Percentiles rank a stretch among this genome's conserved stretches.
Evolutionary conservation across 2,888 invertebrate genomes (phyloP).

Genomic region (Epinotia ramella): DNA sequence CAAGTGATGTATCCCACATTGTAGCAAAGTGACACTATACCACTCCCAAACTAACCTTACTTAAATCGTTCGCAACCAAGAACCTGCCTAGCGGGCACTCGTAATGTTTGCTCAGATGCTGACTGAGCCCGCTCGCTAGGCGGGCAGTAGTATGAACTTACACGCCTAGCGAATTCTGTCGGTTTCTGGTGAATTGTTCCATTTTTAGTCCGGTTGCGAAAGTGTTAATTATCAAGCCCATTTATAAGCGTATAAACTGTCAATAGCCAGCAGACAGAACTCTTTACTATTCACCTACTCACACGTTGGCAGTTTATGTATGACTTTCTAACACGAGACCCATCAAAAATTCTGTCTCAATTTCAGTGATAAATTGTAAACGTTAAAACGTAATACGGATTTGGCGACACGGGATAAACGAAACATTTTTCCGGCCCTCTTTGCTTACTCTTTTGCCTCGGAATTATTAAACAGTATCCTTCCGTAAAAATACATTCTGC

Average conservation of each 20-base stretch:
- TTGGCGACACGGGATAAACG: slow-evolving; percentile 11
- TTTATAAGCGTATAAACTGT: background rate
- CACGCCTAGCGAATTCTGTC: too few species aligned
- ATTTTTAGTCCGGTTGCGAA: too few species aligned
- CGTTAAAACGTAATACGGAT: slow-evolving; percentile 20
- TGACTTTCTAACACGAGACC: background rate
- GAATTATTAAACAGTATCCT: slow-evolving; percentile 20
- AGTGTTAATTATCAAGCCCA: background rate
- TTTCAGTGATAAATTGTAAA: slow-evolving; percentile 19
- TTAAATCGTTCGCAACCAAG: too few species aligned
- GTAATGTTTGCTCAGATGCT: too few species aligned
- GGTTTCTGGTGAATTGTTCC: too few species aligned
- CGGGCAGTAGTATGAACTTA: too few species aligned
- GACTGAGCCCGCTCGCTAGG: too few species aligned
- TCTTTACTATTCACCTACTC: background rate
- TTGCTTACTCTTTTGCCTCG: slow-evolving; percentile 21
- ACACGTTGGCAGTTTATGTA: background rate
- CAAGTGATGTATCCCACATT: too few species aligned
- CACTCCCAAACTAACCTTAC: too few species aligned
- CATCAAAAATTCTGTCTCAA: background rate
- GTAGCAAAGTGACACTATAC: too few species aligned
- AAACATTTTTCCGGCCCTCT: slow-evolving; percentile 11
- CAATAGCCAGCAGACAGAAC: background rate
- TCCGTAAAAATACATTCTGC: slow-evolving; percentile 14
- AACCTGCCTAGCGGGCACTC: too few species aligned